Conservation (phyloP, 37 sponge, comb jelly and placozoan genomes). For the Oopsacas minuta region DNA sequence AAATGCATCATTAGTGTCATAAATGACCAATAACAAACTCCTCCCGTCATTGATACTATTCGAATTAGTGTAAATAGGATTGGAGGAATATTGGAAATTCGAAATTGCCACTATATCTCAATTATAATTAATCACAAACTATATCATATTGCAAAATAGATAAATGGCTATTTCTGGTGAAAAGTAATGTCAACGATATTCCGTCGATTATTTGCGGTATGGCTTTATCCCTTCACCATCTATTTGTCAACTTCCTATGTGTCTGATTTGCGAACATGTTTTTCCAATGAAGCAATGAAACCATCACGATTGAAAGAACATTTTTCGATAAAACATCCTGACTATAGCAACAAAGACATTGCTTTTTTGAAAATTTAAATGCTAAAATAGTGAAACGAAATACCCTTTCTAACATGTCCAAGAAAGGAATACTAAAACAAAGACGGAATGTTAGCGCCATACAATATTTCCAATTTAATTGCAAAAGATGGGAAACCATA, state of each 20-base stretch:
- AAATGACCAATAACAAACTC: too few species aligned
- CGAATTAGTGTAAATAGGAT: too few species aligned
- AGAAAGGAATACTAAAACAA: neutral
- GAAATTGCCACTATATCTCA: too few species aligned
- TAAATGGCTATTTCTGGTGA: too few species aligned
- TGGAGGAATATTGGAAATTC: too few species aligned
- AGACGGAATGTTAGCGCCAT: neutral
- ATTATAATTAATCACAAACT: too few species aligned
- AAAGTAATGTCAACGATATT: neutral
- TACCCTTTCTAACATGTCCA: neutral
- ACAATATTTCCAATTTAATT: neutral
- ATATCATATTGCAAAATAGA: too few species aligned
- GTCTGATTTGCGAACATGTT: neutral
- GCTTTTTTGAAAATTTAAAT: neutral
- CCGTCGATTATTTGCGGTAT: neutral
- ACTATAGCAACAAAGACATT: neutral
- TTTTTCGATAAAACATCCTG: neutral
- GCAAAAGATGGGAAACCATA: neutral
- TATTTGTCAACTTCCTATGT: neutral
- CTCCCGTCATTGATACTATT: too few species aligned
- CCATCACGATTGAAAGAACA: neutral
- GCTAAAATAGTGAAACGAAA: neutral
- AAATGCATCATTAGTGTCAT: too few species aligned
- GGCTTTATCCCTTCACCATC: constrained; percentile 1
- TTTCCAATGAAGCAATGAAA: constrained; percentile 1